Evolutionary conservation across 2,797 vertebrate genomes (phyloP), one percentile per base, ranked within the genome.

Genomic region (Botia almorhae): DNA sequence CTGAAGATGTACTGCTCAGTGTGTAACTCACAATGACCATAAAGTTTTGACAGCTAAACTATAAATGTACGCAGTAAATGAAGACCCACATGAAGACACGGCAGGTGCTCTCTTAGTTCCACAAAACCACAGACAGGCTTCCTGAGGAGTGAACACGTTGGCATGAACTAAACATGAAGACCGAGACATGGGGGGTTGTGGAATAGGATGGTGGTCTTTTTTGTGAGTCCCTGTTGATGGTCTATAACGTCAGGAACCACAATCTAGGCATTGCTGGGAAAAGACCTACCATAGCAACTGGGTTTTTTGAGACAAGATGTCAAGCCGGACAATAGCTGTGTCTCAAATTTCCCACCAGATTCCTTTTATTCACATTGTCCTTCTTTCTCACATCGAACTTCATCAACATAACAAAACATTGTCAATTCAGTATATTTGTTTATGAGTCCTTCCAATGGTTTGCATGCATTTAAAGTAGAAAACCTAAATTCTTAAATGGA

Each of bases 271-370:
- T 12, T 75, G 60, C 33, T 10, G 53, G 77, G 76, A 76, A 51
- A 80, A 21, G 21, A 21, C 39, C 75, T 71, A 36, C 65, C 72
- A 83, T 86, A 77, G 85, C 64, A 83, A 85, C 78, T 23, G 51
- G 33, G 50, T 74, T 82, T 77, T 67, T 63, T 73, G 60, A 10
- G 11, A 33, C 84, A 78, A 80, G 74, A 81, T 80, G 74, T 79
- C 21, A 26, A 55, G 50, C 48, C 7, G 68, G 81, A 86, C 81
- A 83, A 84, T 84, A 74, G 83, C 46, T 0, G 19, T 46, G 58
- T 69, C 77, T 63, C 64, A 50, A 86, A 63, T 83, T 86, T 82
- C 83, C 81, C 85, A 83, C 76, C 75, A 36, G 83, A 67, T 56
- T 46, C 26, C 72, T 73, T 80, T 73, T 50, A 29, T 21, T 63